Conservation (phyloP, 2,797 vertebrate genomes). For the Neopelma chrysocephalum region DNA sequence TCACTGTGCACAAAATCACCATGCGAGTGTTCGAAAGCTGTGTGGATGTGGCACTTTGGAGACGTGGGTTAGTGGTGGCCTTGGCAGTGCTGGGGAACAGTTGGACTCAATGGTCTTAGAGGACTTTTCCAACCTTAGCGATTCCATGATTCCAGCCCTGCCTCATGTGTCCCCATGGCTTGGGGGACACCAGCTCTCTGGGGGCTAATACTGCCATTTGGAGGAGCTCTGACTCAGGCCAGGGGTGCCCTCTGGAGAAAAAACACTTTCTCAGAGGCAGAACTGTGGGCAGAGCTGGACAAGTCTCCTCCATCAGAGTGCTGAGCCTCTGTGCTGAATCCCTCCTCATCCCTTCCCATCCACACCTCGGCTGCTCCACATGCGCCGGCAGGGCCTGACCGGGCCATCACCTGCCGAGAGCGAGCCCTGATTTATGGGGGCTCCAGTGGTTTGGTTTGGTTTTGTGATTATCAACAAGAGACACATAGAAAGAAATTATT, state of each 20-base stretch:
- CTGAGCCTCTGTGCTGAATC: background rate
- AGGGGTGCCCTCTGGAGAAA: background rate
- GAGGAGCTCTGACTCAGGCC: background rate
- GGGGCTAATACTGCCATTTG: background rate
- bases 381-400: fast-evolving
- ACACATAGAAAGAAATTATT: background rate
- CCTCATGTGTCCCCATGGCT: fast-evolving
- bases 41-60: background rate
- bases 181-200: background rate
- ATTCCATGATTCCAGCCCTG: background rate
- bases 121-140: background rate
- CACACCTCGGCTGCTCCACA: background rate
- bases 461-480: conserved; percentile 13
- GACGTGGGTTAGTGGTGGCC: background rate
- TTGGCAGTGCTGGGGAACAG: background rate
- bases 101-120: background rate
- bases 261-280: background rate
- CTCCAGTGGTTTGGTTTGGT: background rate
- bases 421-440: background rate
- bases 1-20: background rate
- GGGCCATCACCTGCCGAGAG: background rate
- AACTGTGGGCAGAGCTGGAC: fast-evolving
- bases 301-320: background rate
- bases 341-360: background rate
- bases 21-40: background rate